A percentile compares a stretch with the other conserved stretches of the same genome.
Conservation (phyloP, 2,888 invertebrate genomes). For the Drosophila glabriapex region DNA sequence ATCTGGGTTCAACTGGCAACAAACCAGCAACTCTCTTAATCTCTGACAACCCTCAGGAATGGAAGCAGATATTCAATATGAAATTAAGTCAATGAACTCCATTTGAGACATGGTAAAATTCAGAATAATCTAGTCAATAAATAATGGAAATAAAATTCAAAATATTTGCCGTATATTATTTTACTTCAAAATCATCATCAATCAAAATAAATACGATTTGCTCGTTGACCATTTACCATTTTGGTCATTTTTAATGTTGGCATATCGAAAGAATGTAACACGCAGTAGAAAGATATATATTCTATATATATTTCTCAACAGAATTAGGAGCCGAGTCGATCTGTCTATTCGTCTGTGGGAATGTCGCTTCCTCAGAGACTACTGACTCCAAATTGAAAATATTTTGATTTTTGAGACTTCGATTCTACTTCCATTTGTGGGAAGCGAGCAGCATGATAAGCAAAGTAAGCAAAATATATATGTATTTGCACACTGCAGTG, state of each 20-base stretch:
- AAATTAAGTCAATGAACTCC: background rate
- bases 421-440: background rate
- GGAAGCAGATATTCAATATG: no score
- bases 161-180: background rate
- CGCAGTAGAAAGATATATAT: background rate
- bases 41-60: background rate
- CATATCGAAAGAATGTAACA: background rate
- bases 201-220: background rate
- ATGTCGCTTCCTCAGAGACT: background rate
- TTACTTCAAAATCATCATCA: background rate
- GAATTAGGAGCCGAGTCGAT: background rate
- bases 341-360: background rate
- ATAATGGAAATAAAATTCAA: background rate
- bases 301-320: background rate
- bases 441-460: constrained; percentile 1
- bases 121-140: background rate
- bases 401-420: background rate
- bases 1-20: background rate
- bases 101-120: background rate
- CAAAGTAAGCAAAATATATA: background rate
- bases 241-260: background rate
- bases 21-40: background rate
- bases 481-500: no score
- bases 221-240: background rate
- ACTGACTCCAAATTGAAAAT: background rate